Conservation (phyloP, 2,888 invertebrate species). For the Belgica antarctica region DNA sequence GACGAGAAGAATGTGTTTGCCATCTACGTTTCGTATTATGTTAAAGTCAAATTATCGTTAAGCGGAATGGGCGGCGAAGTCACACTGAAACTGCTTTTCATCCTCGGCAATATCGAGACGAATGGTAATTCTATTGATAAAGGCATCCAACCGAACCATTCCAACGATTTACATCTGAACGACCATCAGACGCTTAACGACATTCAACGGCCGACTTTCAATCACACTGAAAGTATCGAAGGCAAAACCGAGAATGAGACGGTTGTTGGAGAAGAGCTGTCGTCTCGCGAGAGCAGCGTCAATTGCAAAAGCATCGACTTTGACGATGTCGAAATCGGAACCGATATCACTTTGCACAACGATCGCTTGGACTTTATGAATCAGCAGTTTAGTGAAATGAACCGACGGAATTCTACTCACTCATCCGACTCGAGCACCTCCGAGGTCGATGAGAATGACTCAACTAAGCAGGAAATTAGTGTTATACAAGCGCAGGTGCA, state of each 20-base stretch:
- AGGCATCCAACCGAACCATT: slow-evolving; percentile 31
- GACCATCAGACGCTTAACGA: slow-evolving; percentile 35
- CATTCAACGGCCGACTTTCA: slow-evolving; percentile 6
- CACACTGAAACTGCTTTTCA: slow-evolving; percentile 73
- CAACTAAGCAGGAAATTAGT: slow-evolving; percentile 23
- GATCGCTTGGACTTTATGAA: slow-evolving; percentile 32
- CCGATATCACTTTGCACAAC: neutral
- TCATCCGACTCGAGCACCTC: slow-evolving; percentile 40
- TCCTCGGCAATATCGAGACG: slow-evolving; percentile 61
- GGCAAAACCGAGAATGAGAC: neutral
- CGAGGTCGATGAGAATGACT: neutral
- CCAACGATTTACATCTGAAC: slow-evolving; percentile 41
- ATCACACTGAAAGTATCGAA: slow-evolving; percentile 12
- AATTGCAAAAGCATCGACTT: slow-evolving; percentile 32
- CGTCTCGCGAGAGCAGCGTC: slow-evolving; percentile 27
- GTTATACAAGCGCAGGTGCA: slow-evolving; percentile 45
- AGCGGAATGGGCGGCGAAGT: slow-evolving; percentile 76
- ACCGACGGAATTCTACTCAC: neutral
- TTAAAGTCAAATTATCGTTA: slow-evolving; percentile 74
- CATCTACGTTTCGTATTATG: slow-evolving; percentile 83
- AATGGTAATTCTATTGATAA: slow-evolving; percentile 39
- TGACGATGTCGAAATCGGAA: slow-evolving; percentile 23
- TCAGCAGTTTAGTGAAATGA: slow-evolving; percentile 33
- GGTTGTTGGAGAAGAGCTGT: neutral
- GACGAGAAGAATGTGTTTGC: slow-evolving; percentile 79